These are phyloP conservation scores for Glyphotaelius pellucidus DNA, from an alignment of 2,888 invertebrate genomes.

Conservation along the genomic window DNA sequence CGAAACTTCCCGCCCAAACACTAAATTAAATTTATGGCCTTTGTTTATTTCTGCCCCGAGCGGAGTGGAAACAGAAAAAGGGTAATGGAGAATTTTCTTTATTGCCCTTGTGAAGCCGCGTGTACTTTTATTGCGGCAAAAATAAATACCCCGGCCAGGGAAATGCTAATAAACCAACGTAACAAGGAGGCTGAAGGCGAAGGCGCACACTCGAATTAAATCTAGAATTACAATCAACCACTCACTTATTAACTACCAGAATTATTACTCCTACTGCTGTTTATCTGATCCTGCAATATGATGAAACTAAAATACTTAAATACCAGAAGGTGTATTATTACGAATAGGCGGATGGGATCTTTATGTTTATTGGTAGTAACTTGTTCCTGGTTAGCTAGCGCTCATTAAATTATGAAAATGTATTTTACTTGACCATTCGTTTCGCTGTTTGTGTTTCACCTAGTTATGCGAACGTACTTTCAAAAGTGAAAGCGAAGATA, in stretches of 20 bases:
- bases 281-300: not conserved
- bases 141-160: conserved; percentile 31
- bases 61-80: conserved; percentile 36
- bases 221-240: conserved; percentile 17
- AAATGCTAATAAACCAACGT: conserved; percentile 43
- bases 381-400: not conserved
- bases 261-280: not conserved
- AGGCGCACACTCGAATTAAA: not conserved
- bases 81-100: conserved; percentile 44
- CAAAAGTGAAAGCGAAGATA: not conserved
- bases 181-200: conserved; percentile 14
- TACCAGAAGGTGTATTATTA: not conserved
- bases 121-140: conserved; percentile 38
- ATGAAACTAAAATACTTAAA: conserved; percentile 2
- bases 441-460: conserved; percentile 2
- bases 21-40: conserved; percentile 56
- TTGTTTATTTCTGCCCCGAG: conserved; percentile 39
- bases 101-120: conserved; percentile 15
- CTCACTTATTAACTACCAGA: conserved; percentile 10
- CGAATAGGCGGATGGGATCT: not conserved
- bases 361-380: conserved; percentile 2
- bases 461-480: not conserved
- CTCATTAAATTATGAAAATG: not conserved
- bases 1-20: conserved; percentile 52
- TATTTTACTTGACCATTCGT: not conserved